Evolutionary conservation across 2,888 invertebrate species (phyloP), one percentile per base, ranked within the genome.

Genomic region (Andrena praecox): DNA sequence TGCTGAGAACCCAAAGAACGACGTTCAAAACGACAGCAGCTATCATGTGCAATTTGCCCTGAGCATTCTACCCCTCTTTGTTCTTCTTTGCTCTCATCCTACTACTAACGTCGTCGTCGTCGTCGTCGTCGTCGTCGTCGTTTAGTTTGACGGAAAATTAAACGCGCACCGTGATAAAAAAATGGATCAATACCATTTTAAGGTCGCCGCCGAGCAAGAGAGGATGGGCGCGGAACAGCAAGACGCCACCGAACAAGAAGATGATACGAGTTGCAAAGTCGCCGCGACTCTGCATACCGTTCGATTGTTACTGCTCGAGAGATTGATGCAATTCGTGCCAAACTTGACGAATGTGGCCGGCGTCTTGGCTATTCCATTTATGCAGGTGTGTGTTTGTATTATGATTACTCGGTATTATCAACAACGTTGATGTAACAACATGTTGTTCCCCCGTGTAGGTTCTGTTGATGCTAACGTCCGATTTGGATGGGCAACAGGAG

Each of bases 401-500:
- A 33, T 24, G 8, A 54, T 50, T 20, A 16, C 5, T 8, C n/a
- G n/a, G 3, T 7, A n/a, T 7, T 16, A 29, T 16, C 67, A 33
- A 59, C 12, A 7, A 48, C 10, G 20, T 54, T 54, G 42, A 42
- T 42, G 12, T 42, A 42, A 42, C 42, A 42, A 42, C 12, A 7
- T 27, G 4, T 8, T 56, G 20, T 0, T 48, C 7, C 29, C 0
- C n/a, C 54, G n/a, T 79, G n/a, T 79, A 97, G 97, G 97, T 98
- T 29, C 95, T 99, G 3, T 95, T 98, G 10, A 98, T 98, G 97
- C 94, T 99, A 71, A 98, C 98, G 0, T 96, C 97, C 8, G 98
- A 99, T 93, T 95, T 99, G 33, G 98, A 98, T 93, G 97, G 97
- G 0, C 97, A 96, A 89, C 97, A 97, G 48, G 98, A 97, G 91